Evolutionary conservation across 2,113 vertebrate species (phyloP), one percentile per base, ranked within the genome.

Genomic region (Pandion haliaetus): DNA sequence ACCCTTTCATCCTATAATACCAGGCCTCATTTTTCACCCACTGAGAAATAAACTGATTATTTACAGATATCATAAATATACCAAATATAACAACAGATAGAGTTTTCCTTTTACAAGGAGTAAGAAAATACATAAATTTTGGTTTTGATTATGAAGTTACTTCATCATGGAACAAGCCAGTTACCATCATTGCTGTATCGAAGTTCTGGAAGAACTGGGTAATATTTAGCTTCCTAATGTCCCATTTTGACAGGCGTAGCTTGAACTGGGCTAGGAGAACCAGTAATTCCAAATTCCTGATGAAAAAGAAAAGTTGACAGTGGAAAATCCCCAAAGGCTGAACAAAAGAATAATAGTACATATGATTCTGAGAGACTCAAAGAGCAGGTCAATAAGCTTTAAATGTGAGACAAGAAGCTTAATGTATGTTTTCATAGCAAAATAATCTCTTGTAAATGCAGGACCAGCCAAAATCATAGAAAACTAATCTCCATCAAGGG

Each of bases 381-480:
- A 86, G 19, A 70, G 8, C 25, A 73, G 19, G 21, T 73, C 76
- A 73, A 28, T 49, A 90, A 69, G 12, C 4, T 95, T 92, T 58
- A 86, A 95, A 72, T 58, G 31, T 10, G 80, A 96, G 59, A 81
- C 76, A 92, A 91, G 86, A 96, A 94, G 45, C 14, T 82, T 45
- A 77, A n/a, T 84, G 80, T 74, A 59, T 94, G 36, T 92, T 96
- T 96, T 94, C 38, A 58, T 42, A 78, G 59, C 23, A 83, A 95
- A 96, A 90, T 90, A 95, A 94, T 94, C 67, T 83, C 81, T 74
- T 91, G 25, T 38, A 88, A 90, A 92, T 62, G 45, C 29, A 70
- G 59, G 9, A 81, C 18, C 14, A 81, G 25, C 28, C 36, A 95
- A 86, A 95, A 84, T 81, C 72, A 88, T 73, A 93, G 65, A 74